Evolutionary conservation across 1,140 invertebrate genomes (phyloP).

Genomic region (Diachasma alloeum): DNA sequence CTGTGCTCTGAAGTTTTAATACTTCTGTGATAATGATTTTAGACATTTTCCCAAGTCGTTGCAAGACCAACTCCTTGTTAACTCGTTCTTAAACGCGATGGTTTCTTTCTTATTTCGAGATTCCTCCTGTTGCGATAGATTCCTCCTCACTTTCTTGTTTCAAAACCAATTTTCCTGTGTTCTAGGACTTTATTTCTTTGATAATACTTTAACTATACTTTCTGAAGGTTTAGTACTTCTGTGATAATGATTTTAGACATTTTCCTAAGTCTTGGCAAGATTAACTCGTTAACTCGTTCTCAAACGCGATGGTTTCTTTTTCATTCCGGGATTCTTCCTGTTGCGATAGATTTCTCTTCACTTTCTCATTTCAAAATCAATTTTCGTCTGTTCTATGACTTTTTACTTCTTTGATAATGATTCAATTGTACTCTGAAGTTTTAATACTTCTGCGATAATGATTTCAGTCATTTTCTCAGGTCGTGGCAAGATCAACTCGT

Average conservation of each 20-base stretch:
- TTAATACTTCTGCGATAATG: background rate
- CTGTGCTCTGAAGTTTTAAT: too few relatives aligned
- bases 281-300: background rate
- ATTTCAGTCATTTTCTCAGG: conserved; percentile 60
- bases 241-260: background rate
- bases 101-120: conserved; percentile 45
- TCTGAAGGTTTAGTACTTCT: background rate
- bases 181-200: too few relatives aligned
- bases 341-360: background rate
- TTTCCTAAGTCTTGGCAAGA: conserved; percentile 72
- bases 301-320: conserved; percentile 28
- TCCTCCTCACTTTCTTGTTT: background rate
- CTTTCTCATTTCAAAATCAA: background rate
- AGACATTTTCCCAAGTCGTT: conserved; percentile 68
- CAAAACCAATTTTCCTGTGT: background rate
- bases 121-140: background rate
- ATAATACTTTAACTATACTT: too few relatives aligned
- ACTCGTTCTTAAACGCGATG: background rate
- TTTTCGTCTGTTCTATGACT: too few relatives aligned
- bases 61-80: conserved; percentile 54
- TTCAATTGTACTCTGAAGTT: background rate
- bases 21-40: background rate
- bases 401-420: too few relatives aligned
- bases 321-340: conserved; percentile 38
- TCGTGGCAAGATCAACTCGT: conserved; percentile 77